A percentile compares a stretch with the other conserved stretches of the same genome.
Evolutionary conservation across 2,797 vertebrate genomes (phyloP).

Genomic region (Gouania willdenowi): DNA sequence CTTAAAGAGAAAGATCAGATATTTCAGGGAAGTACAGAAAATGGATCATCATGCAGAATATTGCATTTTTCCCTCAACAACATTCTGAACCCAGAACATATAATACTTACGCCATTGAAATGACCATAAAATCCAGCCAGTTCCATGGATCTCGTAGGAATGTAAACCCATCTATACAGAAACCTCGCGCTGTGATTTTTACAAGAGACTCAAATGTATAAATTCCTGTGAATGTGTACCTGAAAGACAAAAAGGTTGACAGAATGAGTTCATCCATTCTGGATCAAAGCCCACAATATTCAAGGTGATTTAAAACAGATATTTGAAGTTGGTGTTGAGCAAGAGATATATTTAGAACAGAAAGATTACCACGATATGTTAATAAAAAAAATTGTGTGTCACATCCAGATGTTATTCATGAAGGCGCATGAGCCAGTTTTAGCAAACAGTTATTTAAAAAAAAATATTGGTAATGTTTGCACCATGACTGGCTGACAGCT

Average conservation of each 20-base stretch:
- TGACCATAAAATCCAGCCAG: constrained; percentile 99
- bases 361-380: too few species aligned
- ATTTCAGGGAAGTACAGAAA: constrained; percentile 37
- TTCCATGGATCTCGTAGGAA: constrained; percentile 98
- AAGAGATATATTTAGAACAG: not conserved
- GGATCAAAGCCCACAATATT: constrained; percentile 22
- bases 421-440: too few species aligned
- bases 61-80: too few species aligned
- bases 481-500: too few species aligned
- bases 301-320: constrained; percentile 2
- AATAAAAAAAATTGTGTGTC: too few species aligned
- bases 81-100: too few species aligned
- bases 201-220: constrained; percentile 98
- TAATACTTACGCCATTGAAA: constrained; percentile 98
- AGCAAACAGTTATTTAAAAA: too few species aligned
- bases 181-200: constrained; percentile 98
- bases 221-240: constrained; percentile 99
- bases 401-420: too few species aligned
- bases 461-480: too few species aligned
- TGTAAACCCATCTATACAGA: constrained; percentile 98
- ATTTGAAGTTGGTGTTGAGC: not conserved
- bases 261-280: constrained; percentile 28
- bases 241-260: constrained; percentile 61
- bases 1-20: constrained; percentile 49
- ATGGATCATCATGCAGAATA: constrained; percentile 54